Percentiles rank a stretch among this genome's conserved stretches.
Evolutionary conservation across 1,140 invertebrate genomes (phyloP).

Genomic region (Cyclargus thomasi): DNA sequence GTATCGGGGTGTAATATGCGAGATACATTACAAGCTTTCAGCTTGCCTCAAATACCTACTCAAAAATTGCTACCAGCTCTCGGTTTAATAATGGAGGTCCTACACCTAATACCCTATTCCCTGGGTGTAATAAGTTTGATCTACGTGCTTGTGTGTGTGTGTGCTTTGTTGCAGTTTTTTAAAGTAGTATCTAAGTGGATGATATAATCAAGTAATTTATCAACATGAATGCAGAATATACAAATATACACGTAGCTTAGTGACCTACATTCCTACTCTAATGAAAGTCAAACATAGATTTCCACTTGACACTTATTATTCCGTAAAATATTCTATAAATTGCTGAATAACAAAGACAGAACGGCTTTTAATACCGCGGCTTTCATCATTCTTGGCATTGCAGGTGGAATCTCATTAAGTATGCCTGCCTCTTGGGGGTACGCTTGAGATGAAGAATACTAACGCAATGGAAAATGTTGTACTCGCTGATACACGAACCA

Average conservation of each 20-base stretch:
- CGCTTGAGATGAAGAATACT: not conserved
- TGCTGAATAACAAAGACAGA: not conserved
- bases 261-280: not conserved
- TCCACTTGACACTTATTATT: not conserved
- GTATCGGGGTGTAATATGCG: too few relatives aligned
- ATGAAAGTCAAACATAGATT: not conserved
- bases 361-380: not conserved
- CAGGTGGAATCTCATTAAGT: not conserved
- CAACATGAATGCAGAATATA: not conserved
- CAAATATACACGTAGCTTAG: constrained; percentile 9
- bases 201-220: too few relatives aligned
- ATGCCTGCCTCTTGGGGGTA: not conserved
- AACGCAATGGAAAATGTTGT: not conserved
- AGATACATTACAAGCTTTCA: too few relatives aligned
- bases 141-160: too few relatives aligned
- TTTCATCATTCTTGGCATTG: not conserved
- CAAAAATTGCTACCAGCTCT: too few relatives aligned
- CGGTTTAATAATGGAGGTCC: too few relatives aligned
- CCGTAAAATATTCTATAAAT: not conserved
- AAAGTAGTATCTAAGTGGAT: too few relatives aligned
- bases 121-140: too few relatives aligned
- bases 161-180: too few relatives aligned
- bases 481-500: not conserved
- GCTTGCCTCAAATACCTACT: too few relatives aligned
- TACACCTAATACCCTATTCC: too few relatives aligned